Conservation (phyloP, 2,113 vertebrate species). For the Oncorhynchus masou region DNA sequence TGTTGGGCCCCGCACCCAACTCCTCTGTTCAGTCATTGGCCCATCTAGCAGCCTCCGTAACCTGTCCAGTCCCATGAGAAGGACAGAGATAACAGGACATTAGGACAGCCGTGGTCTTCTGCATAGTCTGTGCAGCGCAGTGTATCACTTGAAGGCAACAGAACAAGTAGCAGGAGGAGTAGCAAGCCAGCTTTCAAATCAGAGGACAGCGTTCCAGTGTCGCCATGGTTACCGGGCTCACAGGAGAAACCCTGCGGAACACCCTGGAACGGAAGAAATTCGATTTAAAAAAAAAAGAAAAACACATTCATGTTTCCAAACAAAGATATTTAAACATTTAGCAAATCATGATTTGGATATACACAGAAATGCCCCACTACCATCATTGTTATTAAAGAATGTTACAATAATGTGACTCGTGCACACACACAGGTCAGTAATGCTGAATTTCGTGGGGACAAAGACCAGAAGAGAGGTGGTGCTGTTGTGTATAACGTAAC, state of each 20-base stretch:
- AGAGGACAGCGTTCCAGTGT: constrained; percentile 41
- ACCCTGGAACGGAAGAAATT: background rate
- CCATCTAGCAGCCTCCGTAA: background rate
- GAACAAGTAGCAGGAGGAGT: constrained; percentile 32
- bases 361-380: no score
- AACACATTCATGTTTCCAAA: no score
- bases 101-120: background rate
- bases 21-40: background rate
- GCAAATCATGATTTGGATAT: no score
- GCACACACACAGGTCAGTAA: background rate
- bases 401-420: background rate
- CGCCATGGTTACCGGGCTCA: constrained; percentile 34
- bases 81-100: background rate
- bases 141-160: background rate
- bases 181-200: constrained; percentile 55
- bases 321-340: background rate
- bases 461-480: background rate
- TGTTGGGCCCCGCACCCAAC: background rate
- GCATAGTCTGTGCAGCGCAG: background rate
- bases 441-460: background rate
- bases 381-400: no score
- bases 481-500: background rate
- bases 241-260: constrained; percentile 9
- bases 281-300: no score
- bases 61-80: constrained; percentile 1